These are phyloP conservation scores for Molorchus minor DNA, from an alignment of 2,888 invertebrate species.

Conservation along the genomic window DNA sequence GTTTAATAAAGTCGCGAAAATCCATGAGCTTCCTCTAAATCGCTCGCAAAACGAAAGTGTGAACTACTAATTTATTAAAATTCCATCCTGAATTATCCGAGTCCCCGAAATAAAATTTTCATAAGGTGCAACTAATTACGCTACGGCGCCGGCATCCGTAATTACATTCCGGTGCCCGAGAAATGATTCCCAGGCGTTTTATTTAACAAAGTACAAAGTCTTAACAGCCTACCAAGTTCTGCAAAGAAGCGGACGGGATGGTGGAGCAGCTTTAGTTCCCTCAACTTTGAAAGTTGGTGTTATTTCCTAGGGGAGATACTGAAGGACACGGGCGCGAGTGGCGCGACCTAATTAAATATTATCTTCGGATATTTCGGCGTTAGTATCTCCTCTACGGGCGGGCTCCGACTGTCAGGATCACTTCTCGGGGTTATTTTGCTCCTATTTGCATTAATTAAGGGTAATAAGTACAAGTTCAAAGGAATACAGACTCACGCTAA, in stretches of 20 bases:
- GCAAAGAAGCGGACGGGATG: constrained; percentile 28
- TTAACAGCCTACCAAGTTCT: constrained; percentile 38
- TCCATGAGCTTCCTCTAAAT: not conserved
- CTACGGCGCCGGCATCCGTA: constrained; percentile 34
- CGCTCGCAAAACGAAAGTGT: not conserved
- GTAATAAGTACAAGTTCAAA: constrained; percentile 13
- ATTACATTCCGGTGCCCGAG: constrained; percentile 39
- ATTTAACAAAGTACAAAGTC: constrained; percentile 39
- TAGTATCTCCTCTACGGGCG: not conserved
- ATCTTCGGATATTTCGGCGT: constrained; percentile 26
- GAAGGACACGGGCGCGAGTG: constrained; percentile 25
- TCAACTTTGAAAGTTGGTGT: constrained; percentile 34
- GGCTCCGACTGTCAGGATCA: constrained; percentile 1
- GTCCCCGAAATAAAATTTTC: constrained; percentile 26
- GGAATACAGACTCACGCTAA: not conserved
- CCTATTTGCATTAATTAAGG: constrained; percentile 26
- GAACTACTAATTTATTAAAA: constrained; percentile 26
- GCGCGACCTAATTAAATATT: constrained; percentile 27
- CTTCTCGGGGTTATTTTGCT: constrained; percentile 15
- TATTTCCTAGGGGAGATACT: constrained; percentile 39
- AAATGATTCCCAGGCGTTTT: constrained; percentile 38
- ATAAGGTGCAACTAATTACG: constrained; percentile 26
- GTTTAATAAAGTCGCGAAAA: not conserved
- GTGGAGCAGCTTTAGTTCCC: constrained; percentile 28
- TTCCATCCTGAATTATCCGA: constrained; percentile 11